Evolutionary conservation across 2,797 vertebrate genomes (phyloP), one percentile per base, ranked within the genome.

Genomic region (Platyrinchus mystaceus): DNA sequence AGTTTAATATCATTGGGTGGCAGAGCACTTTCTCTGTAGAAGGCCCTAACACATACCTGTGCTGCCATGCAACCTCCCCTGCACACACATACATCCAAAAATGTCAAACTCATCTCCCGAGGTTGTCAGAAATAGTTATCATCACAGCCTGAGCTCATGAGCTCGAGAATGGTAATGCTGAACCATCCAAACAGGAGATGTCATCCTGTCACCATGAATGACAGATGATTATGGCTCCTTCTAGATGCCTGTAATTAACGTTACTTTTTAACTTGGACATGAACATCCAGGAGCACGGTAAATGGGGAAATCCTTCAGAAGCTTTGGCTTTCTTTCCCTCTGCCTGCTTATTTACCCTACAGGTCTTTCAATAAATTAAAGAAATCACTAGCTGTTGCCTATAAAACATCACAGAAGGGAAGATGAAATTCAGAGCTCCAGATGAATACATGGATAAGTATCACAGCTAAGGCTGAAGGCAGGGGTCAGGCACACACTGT

Each of bases 201-300:
- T 95, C 96, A 95, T 91, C 39, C 94, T 94, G 94, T 95, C 94
- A 93, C 71, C 76, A 43, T 67, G 92, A 95, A 91, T 95, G 94
- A 95, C 89, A 92, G 91, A 89, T 90, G 89, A 92, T 87, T 87
- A 78, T 53, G 79, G 82, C 82, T 90, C 66, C 77, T 78, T 86
- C 84, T 89, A 84, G 89, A 91, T 89, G 73, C 41, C 56, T 90
- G 77, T 94, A 95, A 95, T 96, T 96, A 94, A 90, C 32, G 83
- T 62, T 89, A 55, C 67, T 93, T 95, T 94, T 81, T 39, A 91
- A 89, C 60, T 90, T 90, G 60, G 80, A 82, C 83, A 46, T 4
- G 74, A 93, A 68, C 68, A 88, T 66, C 67, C 85, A 89, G 87
- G 47, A 92, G 67, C 73, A 66, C 7, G 34, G 49, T 22, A 93